phyloP scores from a whole-genome alignment of 2,113 vertebrate species.

The Psammodynastes pulverulentus region DNA sequence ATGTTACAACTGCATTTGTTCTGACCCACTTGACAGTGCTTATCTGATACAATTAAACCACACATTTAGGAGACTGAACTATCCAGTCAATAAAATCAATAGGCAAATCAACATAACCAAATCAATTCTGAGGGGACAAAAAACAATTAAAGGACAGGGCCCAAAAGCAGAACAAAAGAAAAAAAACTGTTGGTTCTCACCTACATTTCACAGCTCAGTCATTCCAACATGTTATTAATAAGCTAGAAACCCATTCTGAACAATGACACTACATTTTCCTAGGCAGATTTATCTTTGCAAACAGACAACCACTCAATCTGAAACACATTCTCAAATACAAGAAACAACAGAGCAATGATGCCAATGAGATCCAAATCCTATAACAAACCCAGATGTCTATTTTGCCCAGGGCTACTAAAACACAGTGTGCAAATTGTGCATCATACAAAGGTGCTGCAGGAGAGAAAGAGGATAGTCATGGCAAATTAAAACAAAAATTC shows the following conservation, averaged over 20 bases:
- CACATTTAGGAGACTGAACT: neutral
- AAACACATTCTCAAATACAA: neutral
- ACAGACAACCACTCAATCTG: neutral
- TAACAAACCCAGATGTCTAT: neutral
- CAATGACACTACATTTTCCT: neutral
- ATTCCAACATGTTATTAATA: neutral
- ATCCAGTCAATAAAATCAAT: neutral
- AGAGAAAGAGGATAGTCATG: neutral
- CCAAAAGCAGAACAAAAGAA: neutral
- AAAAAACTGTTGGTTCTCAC: neutral
- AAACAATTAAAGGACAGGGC: neutral
- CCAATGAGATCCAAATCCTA: neutral
- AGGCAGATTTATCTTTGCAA: neutral
- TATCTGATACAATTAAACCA: neutral
- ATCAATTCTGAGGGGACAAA: neutral
- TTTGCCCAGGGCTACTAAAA: neutral
- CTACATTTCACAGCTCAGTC: neutral
- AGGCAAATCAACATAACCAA: neutral
- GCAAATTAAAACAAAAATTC: neutral
- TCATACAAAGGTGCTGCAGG: neutral
- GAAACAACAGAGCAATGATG: neutral
- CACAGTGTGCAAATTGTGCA: neutral
- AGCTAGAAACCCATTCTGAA: neutral
- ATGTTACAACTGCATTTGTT: neutral
- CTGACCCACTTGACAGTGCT: neutral